Percentiles rank a stretch among this genome's conserved stretches.
These are phyloP conservation scores for Oscheius sp. DNA, from an alignment of 1,140 invertebrate species.

Conservation along the genomic window DNA sequence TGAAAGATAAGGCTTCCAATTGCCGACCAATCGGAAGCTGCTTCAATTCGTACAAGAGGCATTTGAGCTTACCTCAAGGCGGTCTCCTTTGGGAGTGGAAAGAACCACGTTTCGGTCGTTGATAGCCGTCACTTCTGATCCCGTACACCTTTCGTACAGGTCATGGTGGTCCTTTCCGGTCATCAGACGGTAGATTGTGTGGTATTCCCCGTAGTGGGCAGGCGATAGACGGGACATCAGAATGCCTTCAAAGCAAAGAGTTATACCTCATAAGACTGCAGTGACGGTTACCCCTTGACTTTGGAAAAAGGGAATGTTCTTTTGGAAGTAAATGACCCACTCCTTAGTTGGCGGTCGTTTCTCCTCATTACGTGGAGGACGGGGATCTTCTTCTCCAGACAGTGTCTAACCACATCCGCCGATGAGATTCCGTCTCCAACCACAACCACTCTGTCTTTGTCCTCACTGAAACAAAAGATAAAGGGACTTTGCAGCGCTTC, in stretches of 20 bases:
- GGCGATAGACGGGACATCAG: conserved; percentile 54
- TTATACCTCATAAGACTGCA: too few relatives aligned
- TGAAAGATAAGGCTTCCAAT: too few relatives aligned
- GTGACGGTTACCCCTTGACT: conserved; percentile 5
- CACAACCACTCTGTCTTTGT: conserved; percentile 36
- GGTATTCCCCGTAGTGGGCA: conserved; percentile 54
- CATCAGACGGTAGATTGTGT: conserved; percentile 50
- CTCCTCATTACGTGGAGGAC: conserved; percentile 54
- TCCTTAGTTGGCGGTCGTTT: conserved; percentile 49
- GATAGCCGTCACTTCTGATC: conserved; percentile 32
- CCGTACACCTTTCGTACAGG: conserved; percentile 36
- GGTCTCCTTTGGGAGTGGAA: conserved; percentile 23
- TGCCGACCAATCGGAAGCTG: too few relatives aligned
- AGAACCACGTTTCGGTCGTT: not conserved
- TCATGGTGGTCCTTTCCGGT: conserved; percentile 38
- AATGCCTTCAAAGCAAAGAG: conserved; percentile 44
- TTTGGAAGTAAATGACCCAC: conserved; percentile 28
- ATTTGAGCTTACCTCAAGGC: not conserved
- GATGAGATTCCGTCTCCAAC: conserved; percentile 57
- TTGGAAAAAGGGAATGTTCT: conserved; percentile 1
- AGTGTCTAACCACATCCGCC: conserved; percentile 52
- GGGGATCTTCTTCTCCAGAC: conserved; percentile 46
- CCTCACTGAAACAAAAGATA: not conserved
- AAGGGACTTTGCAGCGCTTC: too few relatives aligned
- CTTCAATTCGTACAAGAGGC: too few relatives aligned